A percentile compares a stretch with the other conserved stretches of the same genome.
These are phyloP conservation scores for Cariama cristata DNA, from an alignment of 2,113 vertebrate genomes.

Conservation along the genomic window DNA sequence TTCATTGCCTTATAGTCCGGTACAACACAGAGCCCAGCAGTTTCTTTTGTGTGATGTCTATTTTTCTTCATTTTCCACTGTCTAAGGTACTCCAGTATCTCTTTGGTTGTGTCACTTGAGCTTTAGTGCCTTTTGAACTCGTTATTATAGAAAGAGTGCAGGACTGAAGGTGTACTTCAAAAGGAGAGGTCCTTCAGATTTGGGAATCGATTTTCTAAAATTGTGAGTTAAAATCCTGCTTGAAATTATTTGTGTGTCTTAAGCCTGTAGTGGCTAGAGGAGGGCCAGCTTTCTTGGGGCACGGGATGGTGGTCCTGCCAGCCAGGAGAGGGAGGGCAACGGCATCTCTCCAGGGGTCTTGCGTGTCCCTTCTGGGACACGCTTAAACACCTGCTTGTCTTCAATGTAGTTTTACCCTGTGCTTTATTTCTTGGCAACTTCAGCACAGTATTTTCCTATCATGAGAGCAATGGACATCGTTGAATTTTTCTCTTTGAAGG, in stretches of 20 bases:
- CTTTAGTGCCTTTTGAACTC: not conserved
- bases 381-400: not conserved
- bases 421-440: not conserved
- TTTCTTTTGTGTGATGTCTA: not conserved
- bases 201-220: not conserved
- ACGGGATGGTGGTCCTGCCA: not conserved
- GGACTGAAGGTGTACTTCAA: not conserved
- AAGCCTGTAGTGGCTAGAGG: not conserved
- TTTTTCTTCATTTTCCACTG: not conserved
- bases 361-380: not conserved
- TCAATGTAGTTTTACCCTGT: accelerated
- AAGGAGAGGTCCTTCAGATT: not conserved
- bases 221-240: not conserved
- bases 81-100: not conserved
- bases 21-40: not conserved
- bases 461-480: not conserved
- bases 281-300: not conserved
- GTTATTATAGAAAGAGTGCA: not conserved
- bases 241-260: not conserved
- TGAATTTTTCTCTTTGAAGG: not conserved
- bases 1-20: not conserved
- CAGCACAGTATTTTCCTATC: accelerated
- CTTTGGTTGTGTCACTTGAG: not conserved
- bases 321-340: not conserved
- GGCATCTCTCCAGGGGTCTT: not conserved